Percentiles rank a stretch among this genome's conserved stretches.
Conservation (phyloP, 1,140 invertebrate species). For the Achatina immaculata region DNA sequence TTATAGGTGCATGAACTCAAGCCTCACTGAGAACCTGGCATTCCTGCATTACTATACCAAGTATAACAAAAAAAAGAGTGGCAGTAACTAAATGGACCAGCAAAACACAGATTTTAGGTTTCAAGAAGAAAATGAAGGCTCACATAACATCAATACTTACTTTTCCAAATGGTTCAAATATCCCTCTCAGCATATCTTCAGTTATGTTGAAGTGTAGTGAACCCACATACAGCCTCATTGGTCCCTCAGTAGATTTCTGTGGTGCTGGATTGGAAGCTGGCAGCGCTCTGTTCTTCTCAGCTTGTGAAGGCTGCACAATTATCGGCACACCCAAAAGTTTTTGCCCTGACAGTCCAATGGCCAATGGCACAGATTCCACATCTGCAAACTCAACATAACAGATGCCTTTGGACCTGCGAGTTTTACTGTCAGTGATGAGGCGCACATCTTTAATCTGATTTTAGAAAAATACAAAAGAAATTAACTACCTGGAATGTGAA, state of each 20-base stretch:
- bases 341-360: constrained; percentile 94
- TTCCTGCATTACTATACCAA: no score
- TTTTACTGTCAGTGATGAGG: constrained; percentile 99
- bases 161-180: constrained; percentile 99
- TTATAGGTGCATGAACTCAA: no score
- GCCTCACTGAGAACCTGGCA: no score
- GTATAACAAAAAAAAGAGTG: no score
- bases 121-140: no score
- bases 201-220: constrained; percentile 99
- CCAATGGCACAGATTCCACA: constrained; percentile 95
- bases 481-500: no score
- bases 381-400: constrained; percentile 99
- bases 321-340: constrained; percentile 96
- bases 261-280: constrained; percentile 69
- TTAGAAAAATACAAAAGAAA: no score
- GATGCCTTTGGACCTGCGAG: constrained; percentile 97
- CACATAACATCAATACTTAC: no score
- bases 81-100: no score
- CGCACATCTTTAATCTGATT: constrained; percentile 88
- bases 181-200: constrained; percentile 97
- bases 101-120: no score
- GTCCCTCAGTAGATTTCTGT: constrained; percentile 77
- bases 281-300: constrained; percentile 95
- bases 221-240: constrained; percentile 96
- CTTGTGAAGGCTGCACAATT: constrained; percentile 97